Percentiles rank a stretch among this genome's conserved stretches.
Conservation (phyloP, 1,140 invertebrate species). For the Asobara japonica region DNA sequence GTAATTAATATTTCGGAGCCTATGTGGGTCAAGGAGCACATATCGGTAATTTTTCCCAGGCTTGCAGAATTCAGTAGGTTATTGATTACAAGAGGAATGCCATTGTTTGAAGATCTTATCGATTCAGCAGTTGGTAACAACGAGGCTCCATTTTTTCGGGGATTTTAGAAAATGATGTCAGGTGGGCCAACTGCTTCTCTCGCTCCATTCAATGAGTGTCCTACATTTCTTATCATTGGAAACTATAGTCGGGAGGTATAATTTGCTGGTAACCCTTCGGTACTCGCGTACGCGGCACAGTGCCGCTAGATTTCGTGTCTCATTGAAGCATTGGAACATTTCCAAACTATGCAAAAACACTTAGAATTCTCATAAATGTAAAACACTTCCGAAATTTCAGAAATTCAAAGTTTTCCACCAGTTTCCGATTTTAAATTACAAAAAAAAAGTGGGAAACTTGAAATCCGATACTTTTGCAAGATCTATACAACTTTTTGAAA, state of each 20-base stretch:
- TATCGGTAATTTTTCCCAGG: neutral
- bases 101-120: conserved; percentile 9
- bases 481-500: no score
- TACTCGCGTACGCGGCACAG: no score
- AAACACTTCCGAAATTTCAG: no score
- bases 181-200: neutral
- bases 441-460: no score
- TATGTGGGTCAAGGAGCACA: neutral
- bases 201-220: neutral
- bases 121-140: conserved; percentile 13
- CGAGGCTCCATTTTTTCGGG: conserved; percentile 6
- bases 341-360: no score
- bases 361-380: no score
- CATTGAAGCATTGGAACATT: no score
- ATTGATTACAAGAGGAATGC: neutral
- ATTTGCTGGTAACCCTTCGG: no score
- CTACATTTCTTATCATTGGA: neutral
- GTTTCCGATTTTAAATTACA: no score
- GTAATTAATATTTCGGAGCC: neutral
- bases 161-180: neutral
- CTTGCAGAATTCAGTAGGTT: neutral
- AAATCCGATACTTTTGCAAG: no score
- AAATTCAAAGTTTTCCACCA: no score
- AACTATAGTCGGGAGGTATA: neutral
- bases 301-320: no score